Evolutionary conservation across 2,113 vertebrate genomes (phyloP).

Genomic region (Anoura caudifer): DNA sequence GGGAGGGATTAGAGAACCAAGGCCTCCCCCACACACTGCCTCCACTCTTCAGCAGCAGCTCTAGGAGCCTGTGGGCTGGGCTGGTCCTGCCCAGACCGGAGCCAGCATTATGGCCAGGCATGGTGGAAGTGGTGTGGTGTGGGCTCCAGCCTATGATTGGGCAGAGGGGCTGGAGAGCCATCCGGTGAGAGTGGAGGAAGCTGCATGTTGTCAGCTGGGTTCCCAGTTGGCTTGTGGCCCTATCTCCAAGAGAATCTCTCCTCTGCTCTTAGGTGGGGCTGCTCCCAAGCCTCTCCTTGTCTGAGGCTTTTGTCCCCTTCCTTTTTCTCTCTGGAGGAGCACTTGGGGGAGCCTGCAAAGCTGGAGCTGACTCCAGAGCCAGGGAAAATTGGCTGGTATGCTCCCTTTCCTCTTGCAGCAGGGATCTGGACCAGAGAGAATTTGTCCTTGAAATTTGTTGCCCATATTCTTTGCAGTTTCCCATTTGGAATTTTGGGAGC

Average conservation of each 20-base stretch:
- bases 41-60: neutral
- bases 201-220: neutral
- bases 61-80: neutral
- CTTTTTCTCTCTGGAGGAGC: neutral
- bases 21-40: neutral
- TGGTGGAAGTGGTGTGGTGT: neutral
- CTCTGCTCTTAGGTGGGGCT: neutral
- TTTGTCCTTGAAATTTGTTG: conserved; percentile 34
- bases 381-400: neutral
- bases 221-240: neutral
- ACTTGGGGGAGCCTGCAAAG: neutral
- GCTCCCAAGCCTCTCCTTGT: neutral
- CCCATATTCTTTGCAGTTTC: conserved; percentile 49
- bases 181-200: neutral
- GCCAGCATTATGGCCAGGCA: neutral
- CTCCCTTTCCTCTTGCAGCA: neutral
- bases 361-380: neutral
- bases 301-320: neutral
- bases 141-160: neutral
- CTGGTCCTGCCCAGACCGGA: neutral
- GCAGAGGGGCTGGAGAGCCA: conserved; percentile 9
- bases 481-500: conserved; percentile 7
- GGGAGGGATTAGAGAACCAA: conserved; percentile 2
- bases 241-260: neutral
- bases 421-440: neutral